These are phyloP conservation scores for Dryobotodes eremita DNA, from an alignment of 2,888 invertebrate genomes.

Conservation along the genomic window DNA sequence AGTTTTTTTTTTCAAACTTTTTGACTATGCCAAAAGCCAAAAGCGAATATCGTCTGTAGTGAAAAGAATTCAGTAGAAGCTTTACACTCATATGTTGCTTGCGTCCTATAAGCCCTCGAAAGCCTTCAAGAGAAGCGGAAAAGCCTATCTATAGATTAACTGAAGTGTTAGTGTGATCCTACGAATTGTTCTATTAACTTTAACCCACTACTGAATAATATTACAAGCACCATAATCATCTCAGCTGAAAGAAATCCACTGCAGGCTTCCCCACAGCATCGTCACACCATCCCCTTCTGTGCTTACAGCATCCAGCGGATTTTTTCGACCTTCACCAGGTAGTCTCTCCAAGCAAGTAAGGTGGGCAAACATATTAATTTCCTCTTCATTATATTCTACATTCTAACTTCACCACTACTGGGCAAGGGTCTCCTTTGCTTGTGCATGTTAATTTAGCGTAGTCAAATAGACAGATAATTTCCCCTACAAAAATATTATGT, in stretches of 20 bases:
- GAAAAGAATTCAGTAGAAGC: background rate
- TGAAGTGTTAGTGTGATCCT: too few species aligned
- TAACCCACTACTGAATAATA: too few species aligned
- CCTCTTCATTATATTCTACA: too few species aligned
- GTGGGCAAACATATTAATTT: background rate
- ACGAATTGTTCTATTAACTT: too few species aligned
- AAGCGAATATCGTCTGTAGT: background rate
- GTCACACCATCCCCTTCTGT: background rate
- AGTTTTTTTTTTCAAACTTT: background rate
- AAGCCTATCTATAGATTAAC: too few species aligned
- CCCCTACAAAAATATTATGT: background rate
- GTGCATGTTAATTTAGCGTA: background rate
- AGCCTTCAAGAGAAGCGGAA: too few species aligned
- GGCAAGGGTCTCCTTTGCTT: too few species aligned
- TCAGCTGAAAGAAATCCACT: background rate
- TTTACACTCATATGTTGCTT: too few species aligned
- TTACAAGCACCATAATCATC: background rate
- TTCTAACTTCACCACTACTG: too few species aligned
- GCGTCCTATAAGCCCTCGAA: too few species aligned
- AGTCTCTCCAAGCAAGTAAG: background rate
- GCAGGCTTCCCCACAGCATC: too few species aligned
- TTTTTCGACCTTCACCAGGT: background rate
- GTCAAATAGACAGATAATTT: background rate
- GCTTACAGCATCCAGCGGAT: background rate
- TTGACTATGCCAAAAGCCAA: background rate